phyloP scores from a whole-genome alignment of 2,888 invertebrate species.

The Leucophenga montana region DNA sequence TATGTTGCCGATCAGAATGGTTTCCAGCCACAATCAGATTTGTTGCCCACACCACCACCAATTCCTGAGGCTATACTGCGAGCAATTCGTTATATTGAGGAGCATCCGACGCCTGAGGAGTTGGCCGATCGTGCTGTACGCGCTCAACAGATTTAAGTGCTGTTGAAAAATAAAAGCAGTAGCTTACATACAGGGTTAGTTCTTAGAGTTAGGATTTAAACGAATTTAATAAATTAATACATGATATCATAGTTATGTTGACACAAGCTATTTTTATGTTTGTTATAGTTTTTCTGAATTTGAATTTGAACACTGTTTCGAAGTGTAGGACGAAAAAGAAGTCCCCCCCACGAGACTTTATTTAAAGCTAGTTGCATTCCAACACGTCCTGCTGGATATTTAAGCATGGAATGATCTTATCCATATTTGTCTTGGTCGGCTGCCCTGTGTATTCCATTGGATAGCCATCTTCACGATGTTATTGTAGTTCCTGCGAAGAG shows the following conservation, averaged over 20 bases:
- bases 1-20: constrained; percentile 67
- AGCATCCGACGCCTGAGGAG: constrained; percentile 67
- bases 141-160: constrained; percentile 48
- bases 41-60: constrained; percentile 68
- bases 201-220: background rate
- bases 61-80: constrained; percentile 61
- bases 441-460: too few relatives aligned
- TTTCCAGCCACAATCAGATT: constrained; percentile 64
- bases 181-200: constrained; percentile 15
- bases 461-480: too few relatives aligned
- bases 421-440: too few relatives aligned
- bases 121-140: constrained; percentile 57
- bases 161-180: background rate
- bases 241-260: constrained; percentile 18
- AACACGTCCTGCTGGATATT: too few relatives aligned
- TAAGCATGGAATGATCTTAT: too few relatives aligned
- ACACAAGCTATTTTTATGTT: too few relatives aligned
- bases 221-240: constrained; percentile 27
- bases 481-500: too few relatives aligned
- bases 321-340: too few relatives aligned
- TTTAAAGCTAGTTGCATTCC: too few relatives aligned
- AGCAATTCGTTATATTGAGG: constrained; percentile 55
- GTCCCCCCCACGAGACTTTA: too few relatives aligned
- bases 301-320: too few relatives aligned
- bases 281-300: too few relatives aligned